Evolutionary conservation across 2,113 vertebrate species (phyloP).

Genomic region (Mastomys coucha): DNA sequence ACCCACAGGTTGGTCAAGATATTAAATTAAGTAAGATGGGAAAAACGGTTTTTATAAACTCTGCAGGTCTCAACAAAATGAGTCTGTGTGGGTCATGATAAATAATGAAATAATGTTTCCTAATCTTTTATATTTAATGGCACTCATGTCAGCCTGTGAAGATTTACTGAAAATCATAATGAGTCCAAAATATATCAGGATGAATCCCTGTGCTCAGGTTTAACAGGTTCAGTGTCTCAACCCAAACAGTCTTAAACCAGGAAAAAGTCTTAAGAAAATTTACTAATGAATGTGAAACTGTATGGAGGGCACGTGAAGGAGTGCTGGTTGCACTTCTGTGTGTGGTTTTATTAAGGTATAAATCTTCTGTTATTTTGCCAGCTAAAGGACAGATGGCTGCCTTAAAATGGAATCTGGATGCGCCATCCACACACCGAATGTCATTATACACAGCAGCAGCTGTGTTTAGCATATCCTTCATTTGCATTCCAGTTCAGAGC

Average conservation of each 20-base stretch:
- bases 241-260: neutral
- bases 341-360: constrained; percentile 80
- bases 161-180: constrained; percentile 36
- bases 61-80: constrained; percentile 35
- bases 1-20: constrained; percentile 7
- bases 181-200: constrained; percentile 41
- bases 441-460: constrained; percentile 78
- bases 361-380: constrained; percentile 78
- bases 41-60: constrained; percentile 43
- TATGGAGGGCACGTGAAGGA: constrained; percentile 33
- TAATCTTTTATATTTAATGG: constrained; percentile 64
- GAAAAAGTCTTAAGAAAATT: constrained; percentile 52
- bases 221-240: constrained; percentile 1
- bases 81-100: constrained; percentile 13
- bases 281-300: constrained; percentile 25
- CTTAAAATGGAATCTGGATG: constrained; percentile 80
- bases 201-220: neutral
- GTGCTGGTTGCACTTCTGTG: constrained; percentile 32
- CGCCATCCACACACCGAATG: constrained; percentile 72
- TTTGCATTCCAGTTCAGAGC: constrained; percentile 78
- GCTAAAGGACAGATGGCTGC: constrained; percentile 80
- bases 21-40: constrained; percentile 52
- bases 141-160: constrained; percentile 27
- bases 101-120: constrained; percentile 18
- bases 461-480: constrained; percentile 80